Base-by-base conservation (phyloP, 2,113 vertebrate species). In the Tenrec ecaudatus region DNA sequence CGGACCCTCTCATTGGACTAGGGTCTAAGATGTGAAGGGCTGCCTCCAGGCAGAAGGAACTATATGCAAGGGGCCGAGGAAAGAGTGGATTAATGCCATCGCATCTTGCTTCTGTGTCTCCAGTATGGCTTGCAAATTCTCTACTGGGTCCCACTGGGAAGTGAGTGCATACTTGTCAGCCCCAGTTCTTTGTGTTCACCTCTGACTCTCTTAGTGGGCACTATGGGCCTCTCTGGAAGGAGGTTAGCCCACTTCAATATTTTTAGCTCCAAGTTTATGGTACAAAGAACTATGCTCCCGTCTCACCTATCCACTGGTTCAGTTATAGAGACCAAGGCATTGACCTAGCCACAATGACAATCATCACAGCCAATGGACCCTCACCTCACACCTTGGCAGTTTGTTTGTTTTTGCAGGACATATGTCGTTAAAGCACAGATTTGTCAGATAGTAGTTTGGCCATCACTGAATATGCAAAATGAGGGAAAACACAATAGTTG, bases 21-120 rank as follows among this genome's bases (percentile, higher is more conserved):
- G 60, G 69, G 47, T 84, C 83, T 94, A 94, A 87, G 57, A 97
- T 57, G 6, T 36, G 87, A 90, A 82, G 38, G 53, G 58, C 68
- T 94, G 43, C 88, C 69, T 93, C 96, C 82, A 78, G 92, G 27
- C 22, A 86, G 47, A n/a, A 94, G 82, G 33, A 94, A 77, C 58
- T 84, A 76, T 33, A 82, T 80, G 75, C 89, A 95, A 94, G 89
- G 43, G 43, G 33, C 43, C 53, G 66, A 38, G 88, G 68, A 90
- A 88, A 82, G 7, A 33, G 4, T 58, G 53, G 88, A 47, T 38
- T 57, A 58, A 58, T 92, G 71, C 76, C 64, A 33, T 89, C 19
- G 89, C 2, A 38, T 23, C 9, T 17, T 64, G 79, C 69, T 96
- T 77, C 31, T 84, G 36, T 43, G 75, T 82, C 64, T 85, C 60